phyloP scores from a whole-genome alignment of 1,140 invertebrate species.

The Bacillus rossius region DNA sequence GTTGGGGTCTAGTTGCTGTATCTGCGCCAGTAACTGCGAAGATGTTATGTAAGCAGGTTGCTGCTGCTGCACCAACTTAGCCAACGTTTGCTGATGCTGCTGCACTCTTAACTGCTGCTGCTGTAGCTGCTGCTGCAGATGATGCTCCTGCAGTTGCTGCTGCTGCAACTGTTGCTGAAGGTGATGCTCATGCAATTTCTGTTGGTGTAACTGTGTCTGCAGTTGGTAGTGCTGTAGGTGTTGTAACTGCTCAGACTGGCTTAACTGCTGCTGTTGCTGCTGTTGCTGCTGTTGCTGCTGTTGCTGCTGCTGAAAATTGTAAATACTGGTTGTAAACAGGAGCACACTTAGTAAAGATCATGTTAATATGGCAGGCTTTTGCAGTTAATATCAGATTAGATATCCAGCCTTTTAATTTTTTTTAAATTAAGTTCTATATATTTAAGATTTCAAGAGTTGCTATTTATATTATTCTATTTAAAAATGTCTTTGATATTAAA shows the following conservation, averaged over 20 bases:
- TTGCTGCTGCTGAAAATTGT: slow-evolving; percentile 31
- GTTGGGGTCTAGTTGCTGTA: slow-evolving; percentile 37
- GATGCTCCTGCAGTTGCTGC: not conserved
- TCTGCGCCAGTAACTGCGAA: slow-evolving; percentile 41
- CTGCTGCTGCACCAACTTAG: not conserved
- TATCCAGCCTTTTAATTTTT: no score
- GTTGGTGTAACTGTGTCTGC: slow-evolving; percentile 18
- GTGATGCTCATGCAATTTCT: slow-evolving; percentile 31
- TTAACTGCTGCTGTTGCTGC: slow-evolving; percentile 35
- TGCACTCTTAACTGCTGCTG: slow-evolving; percentile 23
- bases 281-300: slow-evolving; percentile 42
- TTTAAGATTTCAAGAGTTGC: no score
- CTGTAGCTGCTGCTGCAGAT: slow-evolving; percentile 12
- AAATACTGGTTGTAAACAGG: no score
- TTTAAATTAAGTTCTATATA: no score
- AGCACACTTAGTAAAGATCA: no score
- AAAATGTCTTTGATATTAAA: no score
- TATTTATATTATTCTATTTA: no score
- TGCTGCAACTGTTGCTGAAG: slow-evolving; percentile 21
- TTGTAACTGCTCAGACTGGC: slow-evolving; percentile 23
- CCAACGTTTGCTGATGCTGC: slow-evolving; percentile 3
- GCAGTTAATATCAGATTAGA: no score
- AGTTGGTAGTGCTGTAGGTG: slow-evolving; percentile 4
- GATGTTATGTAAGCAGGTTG: slow-evolving; percentile 28
- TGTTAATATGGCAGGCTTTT: no score